Evolutionary conservation across 2,113 vertebrate genomes (phyloP).

Genomic region (Formicarius rufipectus): DNA sequence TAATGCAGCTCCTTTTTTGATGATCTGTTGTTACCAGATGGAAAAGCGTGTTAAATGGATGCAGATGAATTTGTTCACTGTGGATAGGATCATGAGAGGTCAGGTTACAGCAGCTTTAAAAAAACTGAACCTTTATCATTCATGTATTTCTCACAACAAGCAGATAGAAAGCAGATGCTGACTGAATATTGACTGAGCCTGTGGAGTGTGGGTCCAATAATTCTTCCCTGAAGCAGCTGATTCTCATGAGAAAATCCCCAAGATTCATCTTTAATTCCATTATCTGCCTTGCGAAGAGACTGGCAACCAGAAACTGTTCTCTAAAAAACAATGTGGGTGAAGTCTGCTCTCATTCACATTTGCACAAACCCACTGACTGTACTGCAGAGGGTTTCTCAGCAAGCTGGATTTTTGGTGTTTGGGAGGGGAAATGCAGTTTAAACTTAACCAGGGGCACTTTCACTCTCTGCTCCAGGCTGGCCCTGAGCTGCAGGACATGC

Average conservation of each 20-base stretch:
- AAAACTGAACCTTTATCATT: background rate
- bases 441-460: background rate
- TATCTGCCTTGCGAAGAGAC: background rate
- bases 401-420: background rate
- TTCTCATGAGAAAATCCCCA: background rate
- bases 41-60: background rate
- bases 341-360: background rate
- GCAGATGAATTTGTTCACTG: background rate
- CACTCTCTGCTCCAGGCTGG: background rate
- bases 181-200: background rate
- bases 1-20: background rate
- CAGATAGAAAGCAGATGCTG: slow-evolving; percentile 37
- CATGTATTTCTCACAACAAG: background rate
- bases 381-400: background rate
- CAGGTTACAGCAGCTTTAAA: background rate
- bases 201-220: background rate
- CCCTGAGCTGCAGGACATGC: background rate
- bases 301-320: background rate
- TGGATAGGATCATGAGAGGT: background rate
- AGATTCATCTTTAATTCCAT: background rate
- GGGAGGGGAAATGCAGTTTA: background rate
- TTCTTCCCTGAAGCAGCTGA: slow-evolving; percentile 5
- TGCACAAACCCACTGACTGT: background rate
- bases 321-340: background rate
- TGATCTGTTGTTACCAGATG: background rate